Conservation (phyloP, 1,140 invertebrate genomes). For the Drosophila aff. region DNA sequence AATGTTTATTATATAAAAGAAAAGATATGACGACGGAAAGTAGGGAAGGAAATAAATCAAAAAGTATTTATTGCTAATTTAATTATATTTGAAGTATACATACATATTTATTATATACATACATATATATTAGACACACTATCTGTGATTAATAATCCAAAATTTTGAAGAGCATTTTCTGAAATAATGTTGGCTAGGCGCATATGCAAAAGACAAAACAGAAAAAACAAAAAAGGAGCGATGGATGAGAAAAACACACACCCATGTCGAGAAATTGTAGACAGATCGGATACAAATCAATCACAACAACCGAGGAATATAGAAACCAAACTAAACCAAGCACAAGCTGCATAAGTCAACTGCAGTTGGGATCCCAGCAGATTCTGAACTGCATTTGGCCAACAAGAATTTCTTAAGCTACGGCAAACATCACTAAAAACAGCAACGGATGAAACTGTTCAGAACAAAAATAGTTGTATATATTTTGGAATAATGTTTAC, state of each 20-base stretch:
- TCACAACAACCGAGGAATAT: constrained; percentile 23
- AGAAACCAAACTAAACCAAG: constrained; percentile 58
- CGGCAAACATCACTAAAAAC: constrained; percentile 44
- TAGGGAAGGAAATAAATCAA: constrained; percentile 48
- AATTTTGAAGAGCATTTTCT: constrained; percentile 85
- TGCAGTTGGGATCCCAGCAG: background rate
- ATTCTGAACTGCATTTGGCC: constrained; percentile 23
- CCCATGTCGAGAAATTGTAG: constrained; percentile 62
- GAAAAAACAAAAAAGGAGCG: constrained; percentile 33
- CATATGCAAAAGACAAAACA: constrained; percentile 48
- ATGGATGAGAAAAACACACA: constrained; percentile 46
- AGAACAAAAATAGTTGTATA: constrained; percentile 79
- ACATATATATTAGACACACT: constrained; percentile 85
- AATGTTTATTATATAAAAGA: constrained; percentile 64
- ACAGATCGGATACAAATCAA: constrained; percentile 70
- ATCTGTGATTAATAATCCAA: constrained; percentile 86
- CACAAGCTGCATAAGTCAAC: constrained; percentile 43
- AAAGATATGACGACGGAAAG: constrained; percentile 1
- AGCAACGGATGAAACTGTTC: constrained; percentile 52
- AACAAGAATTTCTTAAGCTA: constrained; percentile 43
- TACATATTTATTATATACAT: constrained; percentile 84
- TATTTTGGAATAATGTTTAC: constrained; percentile 83
- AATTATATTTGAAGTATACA: constrained; percentile 84
- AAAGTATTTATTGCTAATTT: constrained; percentile 82
- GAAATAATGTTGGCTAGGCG: constrained; percentile 78